These are phyloP conservation scores for Stenoptilia bipunctidactyla DNA, from an alignment of 2,888 invertebrate species.

Conservation along the genomic window DNA sequence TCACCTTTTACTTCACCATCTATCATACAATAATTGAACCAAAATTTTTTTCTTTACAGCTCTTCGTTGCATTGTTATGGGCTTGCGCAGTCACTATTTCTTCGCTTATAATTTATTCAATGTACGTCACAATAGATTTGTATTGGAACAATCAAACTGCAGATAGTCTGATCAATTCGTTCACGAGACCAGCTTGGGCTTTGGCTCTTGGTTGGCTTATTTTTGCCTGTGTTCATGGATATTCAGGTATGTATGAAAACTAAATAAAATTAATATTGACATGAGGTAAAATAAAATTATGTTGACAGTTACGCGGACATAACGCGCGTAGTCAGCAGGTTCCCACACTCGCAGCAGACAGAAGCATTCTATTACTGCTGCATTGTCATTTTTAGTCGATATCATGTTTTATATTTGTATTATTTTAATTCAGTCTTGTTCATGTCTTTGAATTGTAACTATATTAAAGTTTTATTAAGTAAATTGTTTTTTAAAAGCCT, in stretches of 20 bases:
- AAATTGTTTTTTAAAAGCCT: too few relatives aligned
- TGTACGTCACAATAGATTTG: constrained; percentile 27
- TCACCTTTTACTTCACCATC: neutral
- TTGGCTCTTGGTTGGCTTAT: constrained; percentile 53
- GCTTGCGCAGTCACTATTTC: constrained; percentile 16
- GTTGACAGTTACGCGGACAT: too few relatives aligned
- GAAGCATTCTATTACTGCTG: too few relatives aligned
- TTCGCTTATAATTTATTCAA: constrained; percentile 19
- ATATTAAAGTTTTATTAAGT: too few relatives aligned
- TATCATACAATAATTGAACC: neutral
- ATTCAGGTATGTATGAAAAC: constrained; percentile 44
- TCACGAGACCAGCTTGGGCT: constrained; percentile 51
- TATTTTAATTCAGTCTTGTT: too few relatives aligned
- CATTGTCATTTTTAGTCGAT: too few relatives aligned
- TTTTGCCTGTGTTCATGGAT: constrained; percentile 52
- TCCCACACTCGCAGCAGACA: too few relatives aligned
- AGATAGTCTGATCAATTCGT: constrained; percentile 39
- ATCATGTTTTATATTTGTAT: too few relatives aligned
- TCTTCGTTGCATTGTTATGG: constrained; percentile 22
- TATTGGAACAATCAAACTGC: constrained; percentile 36
- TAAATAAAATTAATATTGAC: too few relatives aligned
- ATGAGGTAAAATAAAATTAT: neutral
- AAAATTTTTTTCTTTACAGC: constrained; percentile 24
- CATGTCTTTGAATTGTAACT: too few relatives aligned
- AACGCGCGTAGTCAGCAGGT: too few relatives aligned